Evolutionary conservation across 2,888 invertebrate species (phyloP), one percentile per base, ranked within the genome.

Genomic region (Drosophila villosipedis): DNA sequence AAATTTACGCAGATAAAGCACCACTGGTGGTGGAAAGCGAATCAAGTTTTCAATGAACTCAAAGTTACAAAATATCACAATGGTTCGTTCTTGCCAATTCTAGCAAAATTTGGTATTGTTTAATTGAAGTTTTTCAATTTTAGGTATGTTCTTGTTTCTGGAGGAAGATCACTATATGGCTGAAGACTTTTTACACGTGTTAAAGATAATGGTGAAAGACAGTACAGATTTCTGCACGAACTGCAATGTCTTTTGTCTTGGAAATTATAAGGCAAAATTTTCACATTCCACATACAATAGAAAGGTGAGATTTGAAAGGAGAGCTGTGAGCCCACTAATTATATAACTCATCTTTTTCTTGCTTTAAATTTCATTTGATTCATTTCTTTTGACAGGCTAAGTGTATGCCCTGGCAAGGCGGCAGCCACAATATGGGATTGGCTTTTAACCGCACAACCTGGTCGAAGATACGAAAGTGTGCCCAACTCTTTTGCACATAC

Each of bases 1-100:
- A 97, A 97, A 91, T 98, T 98, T 93, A 98, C 99, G 0, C 99
- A 99, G 94, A 99, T 99, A 0, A 99, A 99, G 92, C 99, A 99
- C 93, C 99, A 99, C 92, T 99, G 99, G 99, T 99, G 99, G 98
- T 99, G 99, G 99, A 99, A 99, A 93, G 98, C 99, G 5, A 97
- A 97, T 92, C 94, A 97, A 84, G 98, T 99, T 43, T 99, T 99
- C 94, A 97, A 98, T 92, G 97, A 97, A 85, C 94, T 99, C 43
- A 95, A 96, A 84, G 95, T 96, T n/a, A 97, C 98, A 14, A 94
- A 95, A 73, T 96, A 96, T 86, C 98, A 98, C 92, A 96, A 96
- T 59, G 97, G 97, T 93, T 2, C 0, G 16, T 25, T 47, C 16
- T 9, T 25, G 25, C 4, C 1, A 9, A 47, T 25, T 25, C 25